phyloP scores from a whole-genome alignment of 1,140 invertebrate species.

The Polyergus mexicanus region DNA sequence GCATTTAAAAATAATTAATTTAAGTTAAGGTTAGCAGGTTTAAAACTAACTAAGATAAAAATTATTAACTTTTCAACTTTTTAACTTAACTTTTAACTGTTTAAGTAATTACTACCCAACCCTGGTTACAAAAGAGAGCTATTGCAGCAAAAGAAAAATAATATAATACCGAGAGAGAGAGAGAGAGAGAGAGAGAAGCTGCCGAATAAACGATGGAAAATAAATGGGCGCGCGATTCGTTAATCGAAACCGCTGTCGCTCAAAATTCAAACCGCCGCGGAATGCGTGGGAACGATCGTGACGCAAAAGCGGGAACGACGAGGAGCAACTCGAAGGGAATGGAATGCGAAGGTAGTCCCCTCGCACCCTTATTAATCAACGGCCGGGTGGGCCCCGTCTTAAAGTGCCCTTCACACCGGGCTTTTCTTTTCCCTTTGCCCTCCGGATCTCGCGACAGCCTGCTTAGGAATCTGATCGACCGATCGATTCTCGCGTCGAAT shows the following conservation, averaged over 20 bases:
- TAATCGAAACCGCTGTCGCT: conserved; percentile 57
- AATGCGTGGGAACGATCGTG: conserved; percentile 53
- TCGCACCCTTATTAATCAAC: conserved; percentile 63
- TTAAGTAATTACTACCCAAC: too few relatives aligned
- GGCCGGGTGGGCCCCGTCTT: conserved; percentile 48
- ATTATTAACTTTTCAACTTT: too few relatives aligned
- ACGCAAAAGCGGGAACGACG: conserved; percentile 2
- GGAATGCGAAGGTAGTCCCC: conserved; percentile 57
- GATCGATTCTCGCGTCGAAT: not conserved
- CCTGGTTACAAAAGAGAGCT: too few relatives aligned
- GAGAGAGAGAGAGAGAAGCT: not conserved
- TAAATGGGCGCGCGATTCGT: conserved; percentile 35
- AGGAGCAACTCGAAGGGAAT: conserved; percentile 34
- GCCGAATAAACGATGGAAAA: not conserved
- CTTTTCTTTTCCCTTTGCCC: not conserved
- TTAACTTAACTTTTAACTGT: too few relatives aligned
- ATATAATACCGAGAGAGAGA: not conserved
- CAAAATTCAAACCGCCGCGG: conserved; percentile 50
- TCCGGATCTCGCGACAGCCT: not conserved
- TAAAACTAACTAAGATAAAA: too few relatives aligned
- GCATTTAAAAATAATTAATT: too few relatives aligned
- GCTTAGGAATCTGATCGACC: not conserved
- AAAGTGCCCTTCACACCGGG: conserved; percentile 28
- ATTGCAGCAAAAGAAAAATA: conserved; percentile 28
- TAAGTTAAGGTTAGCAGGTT: too few relatives aligned